Conservation (phyloP, 1,140 invertebrate genomes). For the Hylaeus volcanicus region DNA sequence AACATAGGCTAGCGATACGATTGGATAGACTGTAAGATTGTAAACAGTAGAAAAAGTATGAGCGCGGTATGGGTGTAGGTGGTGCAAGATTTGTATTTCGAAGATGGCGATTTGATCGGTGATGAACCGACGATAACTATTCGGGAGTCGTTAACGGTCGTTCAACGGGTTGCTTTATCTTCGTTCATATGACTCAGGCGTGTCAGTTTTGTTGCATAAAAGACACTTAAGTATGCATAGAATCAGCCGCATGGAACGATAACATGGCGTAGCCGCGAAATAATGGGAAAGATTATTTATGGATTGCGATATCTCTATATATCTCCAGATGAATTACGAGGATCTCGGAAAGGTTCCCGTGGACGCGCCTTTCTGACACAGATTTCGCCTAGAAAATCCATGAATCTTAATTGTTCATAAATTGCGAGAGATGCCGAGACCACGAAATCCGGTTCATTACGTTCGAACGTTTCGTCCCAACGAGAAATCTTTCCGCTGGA, state of each 20-base stretch:
- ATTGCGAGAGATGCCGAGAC: constrained; percentile 14
- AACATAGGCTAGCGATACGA: too few species aligned
- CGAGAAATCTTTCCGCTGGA: neutral
- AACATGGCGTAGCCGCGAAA: constrained; percentile 43
- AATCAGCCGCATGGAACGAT: constrained; percentile 47
- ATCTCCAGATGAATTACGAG: constrained; percentile 38
- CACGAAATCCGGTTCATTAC: neutral
- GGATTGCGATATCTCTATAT: constrained; percentile 42
- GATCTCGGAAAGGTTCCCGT: constrained; percentile 46
- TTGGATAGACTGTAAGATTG: too few species aligned
- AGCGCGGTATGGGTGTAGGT: too few species aligned
- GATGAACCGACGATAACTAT: constrained; percentile 7
- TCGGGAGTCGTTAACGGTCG: constrained; percentile 17
- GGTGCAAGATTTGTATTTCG: too few species aligned
- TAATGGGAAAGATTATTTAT: constrained; percentile 51
- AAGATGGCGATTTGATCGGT: too few species aligned
- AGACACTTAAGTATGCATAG: constrained; percentile 50
- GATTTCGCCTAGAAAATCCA: constrained; percentile 29
- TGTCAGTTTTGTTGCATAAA: constrained; percentile 41
- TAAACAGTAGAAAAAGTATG: too few species aligned
- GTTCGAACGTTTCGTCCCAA: neutral
- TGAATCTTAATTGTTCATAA: constrained; percentile 49
- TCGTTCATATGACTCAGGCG: neutral
- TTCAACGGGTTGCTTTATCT: constrained; percentile 16
- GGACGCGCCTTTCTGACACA: constrained; percentile 41